A percentile compares a stretch with the other conserved stretches of the same genome.
Evolutionary conservation across 1,140 invertebrate species (phyloP).

Genomic region (Solenopsis invicta): DNA sequence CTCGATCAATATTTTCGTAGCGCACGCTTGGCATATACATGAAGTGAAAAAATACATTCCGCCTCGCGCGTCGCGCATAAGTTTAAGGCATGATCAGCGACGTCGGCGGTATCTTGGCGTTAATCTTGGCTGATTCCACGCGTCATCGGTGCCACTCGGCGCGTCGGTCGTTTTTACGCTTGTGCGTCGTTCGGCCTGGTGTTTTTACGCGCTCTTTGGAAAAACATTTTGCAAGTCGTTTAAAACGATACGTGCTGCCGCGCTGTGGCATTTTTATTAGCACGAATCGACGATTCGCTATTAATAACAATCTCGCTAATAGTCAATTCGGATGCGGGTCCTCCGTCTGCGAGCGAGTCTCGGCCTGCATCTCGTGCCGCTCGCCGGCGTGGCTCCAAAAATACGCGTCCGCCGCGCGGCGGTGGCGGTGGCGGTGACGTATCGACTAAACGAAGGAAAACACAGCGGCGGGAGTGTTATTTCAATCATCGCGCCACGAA

Average conservation of each 20-base stretch:
- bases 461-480: slow-evolving; percentile 76
- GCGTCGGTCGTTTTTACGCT: not conserved
- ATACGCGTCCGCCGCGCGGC: slow-evolving; percentile 71
- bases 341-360: not conserved
- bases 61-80: not conserved
- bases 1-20: slow-evolving; percentile 21
- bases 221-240: not conserved
- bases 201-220: slow-evolving; percentile 44
- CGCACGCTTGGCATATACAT: not conserved
- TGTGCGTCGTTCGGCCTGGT: not conserved
- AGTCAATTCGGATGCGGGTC: slow-evolving; percentile 43
- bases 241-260: not conserved
- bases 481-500: slow-evolving; percentile 77
- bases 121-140: slow-evolving; percentile 41
- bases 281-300: slow-evolving; percentile 43
- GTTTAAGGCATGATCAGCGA: not conserved
- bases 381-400: slow-evolving; percentile 68
- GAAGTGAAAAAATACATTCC: slow-evolving; percentile 7
- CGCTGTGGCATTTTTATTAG: slow-evolving; percentile 33
- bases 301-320: slow-evolving; percentile 44
- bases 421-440: slow-evolving; percentile 64
- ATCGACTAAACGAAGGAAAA: slow-evolving; percentile 77
- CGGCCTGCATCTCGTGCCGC: slow-evolving; percentile 17
- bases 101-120: slow-evolving; percentile 17
- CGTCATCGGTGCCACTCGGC: slow-evolving; percentile 14